Conservation (phyloP, 37 sponge, comb jelly and placozoan species). For the Ianthella basta region DNA sequence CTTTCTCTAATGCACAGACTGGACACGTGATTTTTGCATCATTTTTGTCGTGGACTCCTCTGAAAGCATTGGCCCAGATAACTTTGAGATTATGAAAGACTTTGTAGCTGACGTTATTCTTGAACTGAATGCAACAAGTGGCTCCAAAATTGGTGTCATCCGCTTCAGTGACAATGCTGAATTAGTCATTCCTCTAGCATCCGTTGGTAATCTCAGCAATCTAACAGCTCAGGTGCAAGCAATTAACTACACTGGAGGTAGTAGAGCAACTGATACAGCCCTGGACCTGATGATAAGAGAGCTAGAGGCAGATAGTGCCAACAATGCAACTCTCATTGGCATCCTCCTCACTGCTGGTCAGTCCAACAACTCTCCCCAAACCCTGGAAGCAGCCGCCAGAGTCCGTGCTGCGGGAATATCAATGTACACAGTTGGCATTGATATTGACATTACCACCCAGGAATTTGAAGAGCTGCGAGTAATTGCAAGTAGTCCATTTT, state of each 20-base stretch:
- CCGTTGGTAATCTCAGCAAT: not conserved
- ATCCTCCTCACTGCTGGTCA: slow-evolving; percentile 11
- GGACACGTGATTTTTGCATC: not conserved
- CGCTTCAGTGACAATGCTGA: not conserved
- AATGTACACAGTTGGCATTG: slow-evolving; percentile 32
- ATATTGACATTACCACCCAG: not conserved
- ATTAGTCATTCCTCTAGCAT: not conserved
- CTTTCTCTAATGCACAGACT: not conserved
- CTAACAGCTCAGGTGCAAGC: not conserved
- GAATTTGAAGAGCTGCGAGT: not conserved
- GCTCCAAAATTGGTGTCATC: slow-evolving; percentile 9
- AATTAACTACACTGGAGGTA: not conserved
- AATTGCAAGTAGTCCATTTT: slow-evolving; percentile 11
- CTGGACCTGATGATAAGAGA: not conserved
- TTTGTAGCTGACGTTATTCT: slow-evolving; percentile 11
- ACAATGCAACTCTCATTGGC: not conserved
- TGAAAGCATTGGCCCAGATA: not conserved
- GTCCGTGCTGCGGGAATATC: not conserved
- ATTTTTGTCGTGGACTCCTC: slow-evolving; percentile 17
- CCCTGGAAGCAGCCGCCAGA: not conserved
- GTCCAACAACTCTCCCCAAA: not conserved
- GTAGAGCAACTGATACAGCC: not conserved
- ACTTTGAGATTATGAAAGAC: slow-evolving; percentile 2
- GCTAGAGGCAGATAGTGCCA: not conserved
- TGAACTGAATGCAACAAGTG: not conserved